These are phyloP conservation scores for Muscicapa striata DNA, from an alignment of 2,797 vertebrate genomes.

Conservation along the genomic window DNA sequence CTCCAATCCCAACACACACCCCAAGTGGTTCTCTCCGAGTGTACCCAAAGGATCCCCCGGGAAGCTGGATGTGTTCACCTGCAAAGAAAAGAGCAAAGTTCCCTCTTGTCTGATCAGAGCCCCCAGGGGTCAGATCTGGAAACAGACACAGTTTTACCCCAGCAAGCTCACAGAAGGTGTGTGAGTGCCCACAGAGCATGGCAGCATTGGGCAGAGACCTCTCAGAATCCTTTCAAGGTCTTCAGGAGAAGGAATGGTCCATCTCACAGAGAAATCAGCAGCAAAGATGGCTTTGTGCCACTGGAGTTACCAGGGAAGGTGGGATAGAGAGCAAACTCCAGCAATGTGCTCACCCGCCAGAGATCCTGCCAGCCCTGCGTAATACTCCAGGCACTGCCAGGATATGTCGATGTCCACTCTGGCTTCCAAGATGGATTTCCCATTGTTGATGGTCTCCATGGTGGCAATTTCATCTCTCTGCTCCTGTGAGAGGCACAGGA, in stretches of 20 bases:
- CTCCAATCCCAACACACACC: conserved; percentile 94
- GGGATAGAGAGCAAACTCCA: not conserved
- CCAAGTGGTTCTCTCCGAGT: conserved; percentile 92
- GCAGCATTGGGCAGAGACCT: not conserved
- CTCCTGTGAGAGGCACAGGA: conserved; percentile 73
- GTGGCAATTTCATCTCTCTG: conserved; percentile 80
- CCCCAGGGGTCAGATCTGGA: not conserved
- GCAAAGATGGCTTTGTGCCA: not conserved
- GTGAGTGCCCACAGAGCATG: not conserved
- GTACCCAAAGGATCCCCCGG: conserved; percentile 90
- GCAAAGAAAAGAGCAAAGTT: not conserved
- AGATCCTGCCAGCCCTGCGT: conserved; percentile 88
- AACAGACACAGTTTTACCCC: not conserved
- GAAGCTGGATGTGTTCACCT: conserved; percentile 95
- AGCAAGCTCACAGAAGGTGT: not conserved
- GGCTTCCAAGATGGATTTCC: conserved; percentile 93
- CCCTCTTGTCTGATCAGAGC: not conserved
- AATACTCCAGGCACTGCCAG: conserved; percentile 92
- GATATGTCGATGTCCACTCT: conserved; percentile 87
- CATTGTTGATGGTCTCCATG: conserved; percentile 92
- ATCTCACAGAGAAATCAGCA: not conserved
- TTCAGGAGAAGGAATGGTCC: not conserved
- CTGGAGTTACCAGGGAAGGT: not conserved
- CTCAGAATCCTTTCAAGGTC: not conserved
- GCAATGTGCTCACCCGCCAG: conserved; percentile 82